These are phyloP conservation scores for Calameuta pallipes DNA, from an alignment of 2,888 invertebrate genomes.

Conservation along the genomic window DNA sequence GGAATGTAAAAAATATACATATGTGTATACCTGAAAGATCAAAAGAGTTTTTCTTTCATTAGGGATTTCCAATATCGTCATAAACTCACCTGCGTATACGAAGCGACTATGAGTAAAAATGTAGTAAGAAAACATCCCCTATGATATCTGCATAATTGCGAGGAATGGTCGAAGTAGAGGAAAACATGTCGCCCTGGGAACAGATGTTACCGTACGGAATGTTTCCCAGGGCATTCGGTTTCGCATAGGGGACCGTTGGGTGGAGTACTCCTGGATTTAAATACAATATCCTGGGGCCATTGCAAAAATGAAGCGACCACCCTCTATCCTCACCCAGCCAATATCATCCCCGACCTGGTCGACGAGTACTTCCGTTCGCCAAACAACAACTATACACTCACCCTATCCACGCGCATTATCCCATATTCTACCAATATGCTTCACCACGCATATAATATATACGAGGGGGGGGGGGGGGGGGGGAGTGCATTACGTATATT, in stretches of 20 bases:
- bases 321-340: constrained; percentile 15
- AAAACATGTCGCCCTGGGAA: constrained; percentile 17
- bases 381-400: constrained; percentile 40
- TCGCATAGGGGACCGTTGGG: background rate
- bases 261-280: constrained; percentile 41
- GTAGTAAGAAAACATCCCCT: background rate
- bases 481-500: background rate
- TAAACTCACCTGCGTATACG: background rate
- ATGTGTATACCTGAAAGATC: background rate
- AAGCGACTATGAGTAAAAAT: background rate
- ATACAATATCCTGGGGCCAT: constrained; percentile 49
- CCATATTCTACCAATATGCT: constrained; percentile 24
- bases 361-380: constrained; percentile 30
- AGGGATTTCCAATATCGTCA: background rate
- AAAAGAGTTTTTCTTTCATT: background rate
- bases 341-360: constrained; percentile 8
- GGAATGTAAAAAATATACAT: background rate
- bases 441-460: background rate
- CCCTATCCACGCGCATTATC: constrained; percentile 37
- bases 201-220: constrained; percentile 46
- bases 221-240: constrained; percentile 41
- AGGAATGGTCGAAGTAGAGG: background rate
- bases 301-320: constrained; percentile 35
- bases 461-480: background rate
- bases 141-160: background rate